phyloP scores from a whole-genome alignment of 2,888 invertebrate species.

The Eupithecia dodoneata region DNA sequence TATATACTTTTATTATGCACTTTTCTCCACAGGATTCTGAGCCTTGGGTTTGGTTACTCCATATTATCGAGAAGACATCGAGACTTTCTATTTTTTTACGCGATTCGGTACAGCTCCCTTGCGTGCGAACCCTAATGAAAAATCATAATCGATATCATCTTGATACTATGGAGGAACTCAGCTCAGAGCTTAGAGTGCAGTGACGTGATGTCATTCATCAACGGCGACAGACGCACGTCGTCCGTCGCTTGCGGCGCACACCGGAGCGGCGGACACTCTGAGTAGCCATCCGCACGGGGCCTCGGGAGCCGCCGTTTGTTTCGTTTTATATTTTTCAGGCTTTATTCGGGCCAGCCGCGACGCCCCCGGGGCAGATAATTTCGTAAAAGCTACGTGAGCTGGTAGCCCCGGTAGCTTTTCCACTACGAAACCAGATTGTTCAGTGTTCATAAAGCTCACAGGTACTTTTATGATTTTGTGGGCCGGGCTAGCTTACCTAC shows the following conservation, averaged over 20 bases:
- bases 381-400: conserved; percentile 69
- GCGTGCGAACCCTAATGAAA: neutral
- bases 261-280: neutral
- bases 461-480: neutral
- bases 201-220: neutral
- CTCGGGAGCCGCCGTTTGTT: conserved; percentile 59
- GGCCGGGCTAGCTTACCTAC: neutral
- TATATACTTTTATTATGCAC: too few relatives aligned
- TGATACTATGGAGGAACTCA: neutral
- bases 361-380: conserved; percentile 74
- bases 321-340: conserved; percentile 73
- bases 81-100: neutral
- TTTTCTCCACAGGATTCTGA: too few relatives aligned
- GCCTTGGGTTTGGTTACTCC: too few relatives aligned
- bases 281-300: neutral
- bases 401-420: neutral
- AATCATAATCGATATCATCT: too few relatives aligned
- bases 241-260: neutral
- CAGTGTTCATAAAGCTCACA: neutral
- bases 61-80: neutral
- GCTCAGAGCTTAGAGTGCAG: neutral
- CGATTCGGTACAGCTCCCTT: neutral
- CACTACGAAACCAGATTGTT: neutral
- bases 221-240: neutral
- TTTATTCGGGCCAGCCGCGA: conserved; percentile 54